A percentile compares a stretch with the other conserved stretches of the same genome.
phyloP scores from a whole-genome alignment of 2,113 vertebrate species.

The Caranx ignobilis region DNA sequence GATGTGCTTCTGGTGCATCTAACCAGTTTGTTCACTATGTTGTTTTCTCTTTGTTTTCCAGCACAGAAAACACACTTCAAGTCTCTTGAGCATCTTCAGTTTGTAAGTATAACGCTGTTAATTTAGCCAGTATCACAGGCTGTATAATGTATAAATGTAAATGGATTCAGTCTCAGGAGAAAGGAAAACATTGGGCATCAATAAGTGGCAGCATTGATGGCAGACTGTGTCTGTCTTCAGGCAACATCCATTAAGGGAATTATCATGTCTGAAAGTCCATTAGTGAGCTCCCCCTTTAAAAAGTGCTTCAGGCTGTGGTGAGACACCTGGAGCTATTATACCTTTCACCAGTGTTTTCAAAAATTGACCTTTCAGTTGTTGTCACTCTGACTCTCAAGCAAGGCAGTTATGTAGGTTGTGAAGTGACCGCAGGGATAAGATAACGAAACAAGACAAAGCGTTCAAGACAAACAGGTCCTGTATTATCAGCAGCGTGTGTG shows the following conservation, averaged over 20 bases:
- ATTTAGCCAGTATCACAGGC: not conserved
- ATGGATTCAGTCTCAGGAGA: conserved; percentile 13
- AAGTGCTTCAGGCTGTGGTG: not conserved
- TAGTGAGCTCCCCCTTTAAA: conserved; percentile 38
- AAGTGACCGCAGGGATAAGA: not conserved
- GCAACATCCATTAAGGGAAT: conserved; percentile 30
- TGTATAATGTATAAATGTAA: not conserved
- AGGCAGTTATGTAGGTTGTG: not conserved
- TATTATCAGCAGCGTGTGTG: no score
- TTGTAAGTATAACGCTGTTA: not conserved
- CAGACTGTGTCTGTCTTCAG: conserved; percentile 20
- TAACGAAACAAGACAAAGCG: not conserved
- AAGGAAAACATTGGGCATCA: not conserved
- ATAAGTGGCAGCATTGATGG: not conserved
- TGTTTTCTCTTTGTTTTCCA: not conserved
- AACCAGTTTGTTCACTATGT: not conserved
- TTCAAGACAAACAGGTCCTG: no score
- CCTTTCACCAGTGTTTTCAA: not conserved
- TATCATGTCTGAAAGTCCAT: conserved; percentile 38
- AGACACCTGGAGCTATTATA: conserved; percentile 40
- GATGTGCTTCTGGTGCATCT: not conserved
- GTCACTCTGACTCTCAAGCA: not conserved
- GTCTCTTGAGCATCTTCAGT: not conserved
- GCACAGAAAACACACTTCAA: conserved; percentile 3
- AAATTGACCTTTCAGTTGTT: not conserved